Percentiles rank a stretch among this genome's conserved stretches.
Evolutionary conservation across 1,140 invertebrate genomes (phyloP).

Genomic region (Drosophila suzukii): DNA sequence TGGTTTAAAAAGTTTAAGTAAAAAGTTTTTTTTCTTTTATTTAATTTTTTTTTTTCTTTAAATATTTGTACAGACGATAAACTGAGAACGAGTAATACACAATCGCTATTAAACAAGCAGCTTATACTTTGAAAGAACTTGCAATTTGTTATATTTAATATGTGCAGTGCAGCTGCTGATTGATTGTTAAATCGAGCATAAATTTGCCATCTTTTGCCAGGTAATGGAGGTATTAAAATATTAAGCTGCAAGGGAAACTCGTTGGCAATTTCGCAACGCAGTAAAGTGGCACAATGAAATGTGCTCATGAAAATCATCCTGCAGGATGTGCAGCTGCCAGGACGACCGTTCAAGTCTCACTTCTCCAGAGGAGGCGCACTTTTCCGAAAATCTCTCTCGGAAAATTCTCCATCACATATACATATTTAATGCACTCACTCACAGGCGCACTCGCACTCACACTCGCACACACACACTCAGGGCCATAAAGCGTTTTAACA

Average conservation of each 20-base stretch:
- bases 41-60: neutral
- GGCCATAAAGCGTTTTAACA: slow-evolving; percentile 65
- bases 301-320: slow-evolving; percentile 6
- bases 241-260: neutral
- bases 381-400: slow-evolving; percentile 36
- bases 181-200: neutral
- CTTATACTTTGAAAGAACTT: no score
- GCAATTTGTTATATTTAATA: neutral
- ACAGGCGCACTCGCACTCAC: slow-evolving; percentile 15
- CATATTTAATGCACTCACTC: slow-evolving; percentile 56
- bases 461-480: slow-evolving; percentile 13
- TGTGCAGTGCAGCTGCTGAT: slow-evolving; percentile 2
- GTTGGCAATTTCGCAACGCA: neutral
- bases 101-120: no score
- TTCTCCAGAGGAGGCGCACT: slow-evolving; percentile 16
- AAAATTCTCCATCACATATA: slow-evolving; percentile 41
- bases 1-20: no score
- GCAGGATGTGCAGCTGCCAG: slow-evolving; percentile 1
- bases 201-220: neutral
- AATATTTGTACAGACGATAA: no score
- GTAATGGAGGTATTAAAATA: slow-evolving; percentile 9
- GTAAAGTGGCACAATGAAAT: slow-evolving; percentile 10
- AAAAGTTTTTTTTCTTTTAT: no score
- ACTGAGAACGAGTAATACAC: no score
- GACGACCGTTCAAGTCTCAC: neutral